A percentile compares a stretch with the other conserved stretches of the same genome.
Evolutionary conservation across 2,888 invertebrate genomes (phyloP).

Genomic region (Leptinotarsa rubiginosa): DNA sequence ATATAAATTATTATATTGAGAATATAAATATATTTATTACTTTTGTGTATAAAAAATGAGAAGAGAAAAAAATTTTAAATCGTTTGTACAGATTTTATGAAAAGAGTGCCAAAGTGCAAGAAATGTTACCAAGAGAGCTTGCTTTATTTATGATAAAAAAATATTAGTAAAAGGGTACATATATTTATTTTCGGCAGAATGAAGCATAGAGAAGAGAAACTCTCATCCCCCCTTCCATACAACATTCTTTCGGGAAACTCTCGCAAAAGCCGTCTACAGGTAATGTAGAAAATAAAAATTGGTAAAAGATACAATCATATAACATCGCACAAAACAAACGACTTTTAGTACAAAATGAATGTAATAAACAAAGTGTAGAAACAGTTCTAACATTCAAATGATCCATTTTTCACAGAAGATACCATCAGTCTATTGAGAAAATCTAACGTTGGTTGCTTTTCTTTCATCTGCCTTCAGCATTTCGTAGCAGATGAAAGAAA

Average conservation of each 20-base stretch:
- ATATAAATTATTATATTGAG: slow-evolving; percentile 61
- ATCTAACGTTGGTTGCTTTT: slow-evolving; percentile 34
- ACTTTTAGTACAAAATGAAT: slow-evolving; percentile 54
- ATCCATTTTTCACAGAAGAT: slow-evolving; percentile 42
- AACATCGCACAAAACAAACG: slow-evolving; percentile 56
- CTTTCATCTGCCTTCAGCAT: slow-evolving; percentile 3
- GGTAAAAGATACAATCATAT: slow-evolving; percentile 41
- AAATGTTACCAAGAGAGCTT: slow-evolving; percentile 66
- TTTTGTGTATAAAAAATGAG: slow-evolving; percentile 64
- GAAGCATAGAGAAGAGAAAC: slow-evolving; percentile 34
- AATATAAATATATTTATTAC: slow-evolving; percentile 63
- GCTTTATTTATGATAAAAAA: slow-evolving; percentile 63
- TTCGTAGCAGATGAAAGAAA: background rate
- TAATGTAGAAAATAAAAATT: slow-evolving; percentile 28
- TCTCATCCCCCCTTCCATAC: slow-evolving; percentile 29
- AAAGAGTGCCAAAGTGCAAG: slow-evolving; percentile 68
- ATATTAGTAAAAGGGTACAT: slow-evolving; percentile 64
- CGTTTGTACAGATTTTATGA: slow-evolving; percentile 68
- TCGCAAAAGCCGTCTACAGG: slow-evolving; percentile 38
- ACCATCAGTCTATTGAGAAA: slow-evolving; percentile 32
- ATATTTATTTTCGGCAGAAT: slow-evolving; percentile 61
- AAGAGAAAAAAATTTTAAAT: slow-evolving; percentile 61
- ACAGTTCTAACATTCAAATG: slow-evolving; percentile 22
- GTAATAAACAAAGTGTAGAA: slow-evolving; percentile 34
- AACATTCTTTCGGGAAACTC: slow-evolving; percentile 56